Evolutionary conservation across 2,888 invertebrate genomes (phyloP).

Genomic region (Parascotia fuliginaria): DNA sequence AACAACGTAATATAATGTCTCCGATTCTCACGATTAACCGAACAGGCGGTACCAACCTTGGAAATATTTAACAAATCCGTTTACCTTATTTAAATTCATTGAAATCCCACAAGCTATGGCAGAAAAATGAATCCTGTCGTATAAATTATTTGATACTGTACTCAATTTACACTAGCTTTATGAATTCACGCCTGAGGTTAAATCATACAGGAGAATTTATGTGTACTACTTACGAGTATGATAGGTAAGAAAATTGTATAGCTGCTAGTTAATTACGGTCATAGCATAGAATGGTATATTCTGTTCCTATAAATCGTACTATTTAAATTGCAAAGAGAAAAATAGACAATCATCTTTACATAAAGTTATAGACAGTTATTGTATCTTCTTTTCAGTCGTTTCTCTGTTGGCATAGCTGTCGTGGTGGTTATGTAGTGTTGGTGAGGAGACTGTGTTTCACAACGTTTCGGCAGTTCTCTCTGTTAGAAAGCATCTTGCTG

Average conservation of each 20-base stretch:
- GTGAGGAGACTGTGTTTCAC: too few relatives aligned
- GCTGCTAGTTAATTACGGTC: neutral
- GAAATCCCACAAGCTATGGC: conserved; percentile 47
- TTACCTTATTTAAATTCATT: conserved; percentile 56
- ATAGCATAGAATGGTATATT: too few relatives aligned
- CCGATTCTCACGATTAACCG: conserved; percentile 45
- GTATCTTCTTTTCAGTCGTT: too few relatives aligned
- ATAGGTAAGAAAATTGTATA: neutral
- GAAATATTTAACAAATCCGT: conserved; percentile 48
- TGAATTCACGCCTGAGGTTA: conserved; percentile 19
- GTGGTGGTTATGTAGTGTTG: too few relatives aligned
- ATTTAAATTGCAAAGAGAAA: too few relatives aligned
- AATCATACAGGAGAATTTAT: conserved; percentile 38
- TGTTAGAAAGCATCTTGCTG: too few relatives aligned
- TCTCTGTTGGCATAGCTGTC: too few relatives aligned
- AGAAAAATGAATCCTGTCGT: conserved; percentile 37
- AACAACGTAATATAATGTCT: conserved; percentile 35
- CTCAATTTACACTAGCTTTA: conserved; percentile 29
- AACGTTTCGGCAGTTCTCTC: too few relatives aligned
- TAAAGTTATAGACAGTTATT: too few relatives aligned
- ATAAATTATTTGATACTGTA: conserved; percentile 30
- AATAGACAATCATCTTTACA: too few relatives aligned
- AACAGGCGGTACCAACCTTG: conserved; percentile 37
- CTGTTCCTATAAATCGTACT: too few relatives aligned
- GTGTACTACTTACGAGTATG: conserved; percentile 13